Evolutionary conservation across 2,888 invertebrate genomes (phyloP).

Genomic region (Stenoptilia bipunctidactyla): DNA sequence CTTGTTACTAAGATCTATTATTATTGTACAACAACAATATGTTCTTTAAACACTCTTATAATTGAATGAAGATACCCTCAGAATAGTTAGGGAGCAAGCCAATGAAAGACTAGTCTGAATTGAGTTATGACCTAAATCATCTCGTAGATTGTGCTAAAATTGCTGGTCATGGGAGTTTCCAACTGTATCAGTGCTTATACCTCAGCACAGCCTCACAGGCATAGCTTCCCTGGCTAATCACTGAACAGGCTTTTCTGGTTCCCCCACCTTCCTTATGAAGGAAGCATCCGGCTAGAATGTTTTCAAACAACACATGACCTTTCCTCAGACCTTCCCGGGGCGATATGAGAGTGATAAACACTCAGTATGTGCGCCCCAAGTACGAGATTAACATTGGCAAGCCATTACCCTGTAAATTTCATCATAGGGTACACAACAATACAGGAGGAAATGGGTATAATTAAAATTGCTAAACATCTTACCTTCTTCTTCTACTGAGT

Average conservation of each 20-base stretch:
- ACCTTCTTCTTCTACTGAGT: constrained; percentile 87
- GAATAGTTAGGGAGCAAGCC: constrained; percentile 58
- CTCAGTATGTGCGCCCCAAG: constrained; percentile 77
- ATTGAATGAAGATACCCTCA: constrained; percentile 46
- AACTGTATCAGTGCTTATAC: constrained; percentile 61
- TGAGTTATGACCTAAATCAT: constrained; percentile 78
- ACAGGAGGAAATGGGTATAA: too few relatives aligned
- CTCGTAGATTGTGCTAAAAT: constrained; percentile 84
- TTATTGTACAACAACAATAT: too few relatives aligned
- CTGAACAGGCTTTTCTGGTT: constrained; percentile 78
- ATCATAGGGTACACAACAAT: constrained; percentile 53
- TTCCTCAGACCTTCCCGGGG: constrained; percentile 89
- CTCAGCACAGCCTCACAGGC: constrained; percentile 53
- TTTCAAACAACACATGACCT: constrained; percentile 54
- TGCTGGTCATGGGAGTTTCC: constrained; percentile 80
- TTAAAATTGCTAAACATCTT: constrained; percentile 34
- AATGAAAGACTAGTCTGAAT: constrained; percentile 89
- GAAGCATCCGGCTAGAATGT: constrained; percentile 81
- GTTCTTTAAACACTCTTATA: too few relatives aligned
- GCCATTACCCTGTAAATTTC: constrained; percentile 50
- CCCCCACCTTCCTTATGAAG: constrained; percentile 75
- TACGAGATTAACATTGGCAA: constrained; percentile 83
- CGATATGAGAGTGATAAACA: constrained; percentile 64
- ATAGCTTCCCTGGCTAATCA: constrained; percentile 64
- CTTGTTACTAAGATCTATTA: too few relatives aligned